A percentile compares a stretch with the other conserved stretches of the same genome.
Evolutionary conservation across 2,113 vertebrate genomes (phyloP).

Genomic region (Montifringilla adamsi): DNA sequence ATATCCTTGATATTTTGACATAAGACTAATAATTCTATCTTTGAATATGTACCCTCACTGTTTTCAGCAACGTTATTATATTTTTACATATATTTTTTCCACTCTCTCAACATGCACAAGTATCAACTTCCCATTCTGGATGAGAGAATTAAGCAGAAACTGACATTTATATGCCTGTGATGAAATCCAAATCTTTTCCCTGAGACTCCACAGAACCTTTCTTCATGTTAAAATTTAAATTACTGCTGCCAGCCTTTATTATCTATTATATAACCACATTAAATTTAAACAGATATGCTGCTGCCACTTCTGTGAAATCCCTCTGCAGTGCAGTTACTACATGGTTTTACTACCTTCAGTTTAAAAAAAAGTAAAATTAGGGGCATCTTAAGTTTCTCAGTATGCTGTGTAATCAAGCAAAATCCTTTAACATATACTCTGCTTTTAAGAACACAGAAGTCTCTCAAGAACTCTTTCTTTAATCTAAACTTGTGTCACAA

Average conservation of each 20-base stretch:
- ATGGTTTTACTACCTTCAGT: background rate
- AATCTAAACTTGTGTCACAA: background rate
- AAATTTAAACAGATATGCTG: slow-evolving; percentile 11
- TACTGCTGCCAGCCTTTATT: slow-evolving; percentile 12
- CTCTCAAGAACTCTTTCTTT: background rate
- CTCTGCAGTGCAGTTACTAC: background rate
- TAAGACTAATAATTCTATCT: background rate
- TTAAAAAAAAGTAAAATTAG: background rate
- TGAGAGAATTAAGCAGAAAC: background rate
- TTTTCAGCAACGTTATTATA: background rate
- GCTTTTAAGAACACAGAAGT: background rate
- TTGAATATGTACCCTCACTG: background rate
- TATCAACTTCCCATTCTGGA: background rate
- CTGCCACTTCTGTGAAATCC: background rate
- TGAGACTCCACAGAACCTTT: slow-evolving; percentile 8
- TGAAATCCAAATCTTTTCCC: slow-evolving; percentile 14
- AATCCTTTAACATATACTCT: background rate
- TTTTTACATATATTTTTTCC: background rate
- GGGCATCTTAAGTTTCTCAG: background rate
- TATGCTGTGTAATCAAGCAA: background rate
- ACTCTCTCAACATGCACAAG: background rate
- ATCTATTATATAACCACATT: slow-evolving; percentile 9
- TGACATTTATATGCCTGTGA: background rate
- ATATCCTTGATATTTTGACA: background rate
- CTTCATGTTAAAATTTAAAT: slow-evolving; percentile 6